Evolutionary conservation across 2,113 vertebrate genomes (phyloP), one percentile per base, ranked within the genome.

Genomic region (Potamarius usumacintae): DNA sequence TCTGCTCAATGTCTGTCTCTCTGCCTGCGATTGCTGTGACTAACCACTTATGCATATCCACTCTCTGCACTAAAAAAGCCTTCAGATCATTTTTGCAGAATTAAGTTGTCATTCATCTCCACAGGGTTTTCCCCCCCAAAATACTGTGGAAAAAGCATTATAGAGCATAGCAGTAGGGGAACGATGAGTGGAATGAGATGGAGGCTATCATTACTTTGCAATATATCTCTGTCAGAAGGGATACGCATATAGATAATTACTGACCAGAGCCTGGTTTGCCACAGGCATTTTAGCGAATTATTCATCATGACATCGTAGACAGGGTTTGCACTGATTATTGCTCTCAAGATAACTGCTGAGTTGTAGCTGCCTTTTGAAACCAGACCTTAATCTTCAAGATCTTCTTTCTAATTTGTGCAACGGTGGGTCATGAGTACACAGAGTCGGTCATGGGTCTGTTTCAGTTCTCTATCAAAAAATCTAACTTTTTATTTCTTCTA

Each of bases 101-200:
- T 89, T 86, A 86, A 83, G 48, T 82, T 86, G 81, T 83, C 88
- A 86, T 85, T 86, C 74, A 52, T 84, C 65, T 77, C 34, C 60
- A 34, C 60, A 34, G 67, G 62, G 63, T 74, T 84, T 82, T 83
- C 17, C 52, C 52, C 53, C 30, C 9, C 11, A 76, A 78, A 84
- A 88, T 79, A 58, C 82, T 84, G 60, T 84, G 82, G 72, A 57
- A 78, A 83, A 88, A 62, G 81, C 55, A 82, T 82, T 87, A 83
- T 14, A 4, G 42, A 87, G 71, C 71, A 22, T n/a, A 30, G 67
- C 69, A 60, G 42, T 25, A 62, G 3, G 57, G 53, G 42, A 58
- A 48, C 14, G 34, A 84, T 78, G 82, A 84, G 50, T 42, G 50
- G 52, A 84, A 69, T 15, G 20, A 60, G 82, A 77, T 30, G 20